phyloP scores from a whole-genome alignment of 2,888 invertebrate genomes.

The Idaea biselata region DNA sequence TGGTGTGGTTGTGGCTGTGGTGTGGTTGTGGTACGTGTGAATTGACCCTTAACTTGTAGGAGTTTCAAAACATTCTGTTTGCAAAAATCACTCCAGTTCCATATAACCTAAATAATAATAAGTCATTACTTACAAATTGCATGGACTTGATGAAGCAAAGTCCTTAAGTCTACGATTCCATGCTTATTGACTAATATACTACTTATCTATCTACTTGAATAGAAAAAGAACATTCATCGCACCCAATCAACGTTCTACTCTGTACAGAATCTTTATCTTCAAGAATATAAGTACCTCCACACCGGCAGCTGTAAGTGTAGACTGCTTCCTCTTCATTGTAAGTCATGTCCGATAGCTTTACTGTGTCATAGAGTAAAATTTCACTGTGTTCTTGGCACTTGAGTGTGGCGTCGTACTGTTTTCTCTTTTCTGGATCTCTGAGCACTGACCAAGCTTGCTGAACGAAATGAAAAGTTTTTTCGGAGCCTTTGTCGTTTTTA shows the following conservation, averaged over 20 bases:
- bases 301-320: constrained; percentile 83
- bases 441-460: constrained; percentile 87
- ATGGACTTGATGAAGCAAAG: neutral
- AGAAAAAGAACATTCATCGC: constrained; percentile 88
- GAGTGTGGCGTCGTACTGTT: constrained; percentile 83
- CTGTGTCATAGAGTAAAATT: constrained; percentile 81
- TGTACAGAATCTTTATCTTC: constrained; percentile 35
- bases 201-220: constrained; percentile 74
- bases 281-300: constrained; percentile 83
- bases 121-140: too few species aligned
- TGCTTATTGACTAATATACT: neutral
- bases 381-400: constrained; percentile 80
- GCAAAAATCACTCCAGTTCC: too few species aligned
- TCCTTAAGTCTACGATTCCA: neutral
- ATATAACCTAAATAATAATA: too few species aligned
- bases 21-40: too few species aligned
- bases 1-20: too few species aligned
- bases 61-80: too few species aligned
- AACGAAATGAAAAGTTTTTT: constrained; percentile 64
- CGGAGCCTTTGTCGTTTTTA: constrained; percentile 56
- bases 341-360: constrained; percentile 74
- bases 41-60: too few species aligned
- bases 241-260: constrained; percentile 75
- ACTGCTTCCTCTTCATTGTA: constrained; percentile 49
- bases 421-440: constrained; percentile 80